A percentile compares a stretch with the other conserved stretches of the same genome.
phyloP scores from a whole-genome alignment of 2,113 vertebrate genomes.

The Pyxicephalus adspersus region DNA sequence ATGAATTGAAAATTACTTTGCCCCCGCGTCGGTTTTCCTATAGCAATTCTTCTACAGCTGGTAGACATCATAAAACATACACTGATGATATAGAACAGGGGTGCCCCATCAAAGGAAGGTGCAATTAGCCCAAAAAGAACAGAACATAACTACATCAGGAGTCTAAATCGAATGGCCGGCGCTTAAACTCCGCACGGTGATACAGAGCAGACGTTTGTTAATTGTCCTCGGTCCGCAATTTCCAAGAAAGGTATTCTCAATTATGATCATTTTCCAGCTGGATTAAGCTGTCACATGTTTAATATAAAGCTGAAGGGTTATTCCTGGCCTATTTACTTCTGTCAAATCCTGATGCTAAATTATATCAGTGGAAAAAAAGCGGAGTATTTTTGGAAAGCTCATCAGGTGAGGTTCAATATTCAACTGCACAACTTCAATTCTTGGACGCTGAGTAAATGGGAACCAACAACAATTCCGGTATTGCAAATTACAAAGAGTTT shows the following conservation, averaged over 20 bases:
- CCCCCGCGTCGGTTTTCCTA: too few relatives aligned
- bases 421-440: too few relatives aligned
- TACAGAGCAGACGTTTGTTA: neutral
- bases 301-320: neutral
- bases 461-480: too few relatives aligned
- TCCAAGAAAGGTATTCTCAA: neutral
- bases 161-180: too few relatives aligned
- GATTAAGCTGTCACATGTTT: neutral
- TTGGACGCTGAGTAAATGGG: too few relatives aligned
- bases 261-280: constrained; percentile 3
- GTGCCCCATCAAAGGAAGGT: neutral
- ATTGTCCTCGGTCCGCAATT: neutral
- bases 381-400: too few relatives aligned
- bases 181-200: neutral
- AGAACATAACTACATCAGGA: neutral
- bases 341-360: too few relatives aligned
- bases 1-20: too few relatives aligned
- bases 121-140: neutral
- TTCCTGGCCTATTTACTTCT: neutral
- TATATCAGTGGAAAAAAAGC: too few relatives aligned
- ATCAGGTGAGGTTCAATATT: too few relatives aligned
- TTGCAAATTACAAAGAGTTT: too few relatives aligned
- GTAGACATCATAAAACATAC: neutral
- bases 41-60: neutral
- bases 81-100: neutral